phyloP scores from a whole-genome alignment of 2,888 invertebrate species.

The Litoditis marina region DNA sequence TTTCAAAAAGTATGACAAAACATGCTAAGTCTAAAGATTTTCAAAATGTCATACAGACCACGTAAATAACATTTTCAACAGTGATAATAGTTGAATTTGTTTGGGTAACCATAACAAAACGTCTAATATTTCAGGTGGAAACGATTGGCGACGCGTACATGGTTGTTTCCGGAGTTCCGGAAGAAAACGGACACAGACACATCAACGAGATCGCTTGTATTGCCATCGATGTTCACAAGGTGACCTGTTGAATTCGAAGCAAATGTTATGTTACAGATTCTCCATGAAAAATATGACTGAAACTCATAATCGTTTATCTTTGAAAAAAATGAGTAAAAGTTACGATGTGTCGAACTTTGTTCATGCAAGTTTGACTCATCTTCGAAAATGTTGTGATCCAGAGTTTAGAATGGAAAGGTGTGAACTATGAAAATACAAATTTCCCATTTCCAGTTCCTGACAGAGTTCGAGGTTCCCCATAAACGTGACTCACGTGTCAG shows the following conservation, averaged over 20 bases:
- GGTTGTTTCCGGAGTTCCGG: slow-evolving; percentile 58
- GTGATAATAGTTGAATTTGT: too few relatives aligned
- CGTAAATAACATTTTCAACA: too few relatives aligned
- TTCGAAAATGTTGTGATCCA: too few relatives aligned
- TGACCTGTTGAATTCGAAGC: background rate
- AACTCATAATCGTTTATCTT: too few relatives aligned
- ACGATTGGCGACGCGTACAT: slow-evolving; percentile 60
- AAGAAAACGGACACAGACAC: slow-evolving; percentile 56
- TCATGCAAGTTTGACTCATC: too few relatives aligned
- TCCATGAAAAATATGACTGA: too few relatives aligned
- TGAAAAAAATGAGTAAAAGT: background rate
- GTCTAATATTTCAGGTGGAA: slow-evolving; percentile 50
- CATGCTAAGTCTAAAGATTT: too few relatives aligned
- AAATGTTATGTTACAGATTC: background rate
- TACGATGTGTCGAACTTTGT: too few relatives aligned
- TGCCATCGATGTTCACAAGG: slow-evolving; percentile 54
- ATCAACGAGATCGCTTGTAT: slow-evolving; percentile 52
- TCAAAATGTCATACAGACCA: too few relatives aligned
- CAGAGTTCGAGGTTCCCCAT: slow-evolving; percentile 51
- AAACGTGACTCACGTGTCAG: slow-evolving; percentile 26
- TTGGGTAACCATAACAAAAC: too few relatives aligned
- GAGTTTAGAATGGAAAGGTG: background rate
- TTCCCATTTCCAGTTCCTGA: too few relatives aligned
- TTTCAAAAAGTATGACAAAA: too few relatives aligned
- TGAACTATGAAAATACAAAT: slow-evolving; percentile 30